Evolutionary conservation across 64 coral and sea anemone genomes (phyloP), one percentile per base, ranked within the genome.

Genomic region (Dendronephthya gigantea): DNA sequence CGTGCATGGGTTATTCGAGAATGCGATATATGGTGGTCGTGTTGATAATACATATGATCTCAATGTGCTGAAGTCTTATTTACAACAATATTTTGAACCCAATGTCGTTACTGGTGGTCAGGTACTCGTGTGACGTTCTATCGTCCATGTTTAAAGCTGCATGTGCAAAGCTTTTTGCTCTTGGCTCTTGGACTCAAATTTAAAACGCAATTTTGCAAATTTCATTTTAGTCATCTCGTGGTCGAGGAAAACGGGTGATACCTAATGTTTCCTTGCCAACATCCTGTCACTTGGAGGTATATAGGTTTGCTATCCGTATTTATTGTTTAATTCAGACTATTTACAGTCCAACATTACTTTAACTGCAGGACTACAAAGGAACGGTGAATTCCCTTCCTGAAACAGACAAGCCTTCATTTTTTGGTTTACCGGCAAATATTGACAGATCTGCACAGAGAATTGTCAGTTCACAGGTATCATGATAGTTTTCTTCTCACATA

Each of bases 391-490:
- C 89, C 13, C 88, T 98, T 59, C 95, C 95, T 27, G 95, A 98
- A 16, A 89, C 87, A 48, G 95, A 98, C 40, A 98, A 98, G 51
- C 95, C 95, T n/a, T 98, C 95, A 0, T 98, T 98, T 85, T 98
- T 98, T 91, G 95, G 95, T 39, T 81, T 98, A 41, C 95, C 95
- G 9, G 92, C 95, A 35, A 98, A 98, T 49, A 98, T 98, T 49
- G 95, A 98, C 40, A 87, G 95, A 58, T 98, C 95, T 32, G 90
- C 95, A 6, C 95, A 98, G 28, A 90, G 95, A 82, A 98, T 98
- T 81, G 91, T 98, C 48, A 98, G 95, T 49, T 98, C 95, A 47
- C 95, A 98, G 92, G 95, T 98, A 66, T 17, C 7, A 50, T 35
- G 15, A 35, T 50, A 1, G 23, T 33, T 0, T 39, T 40, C 29